phyloP scores from a whole-genome alignment of 2,113 vertebrate species.

The Corvus hawaiiensis region DNA sequence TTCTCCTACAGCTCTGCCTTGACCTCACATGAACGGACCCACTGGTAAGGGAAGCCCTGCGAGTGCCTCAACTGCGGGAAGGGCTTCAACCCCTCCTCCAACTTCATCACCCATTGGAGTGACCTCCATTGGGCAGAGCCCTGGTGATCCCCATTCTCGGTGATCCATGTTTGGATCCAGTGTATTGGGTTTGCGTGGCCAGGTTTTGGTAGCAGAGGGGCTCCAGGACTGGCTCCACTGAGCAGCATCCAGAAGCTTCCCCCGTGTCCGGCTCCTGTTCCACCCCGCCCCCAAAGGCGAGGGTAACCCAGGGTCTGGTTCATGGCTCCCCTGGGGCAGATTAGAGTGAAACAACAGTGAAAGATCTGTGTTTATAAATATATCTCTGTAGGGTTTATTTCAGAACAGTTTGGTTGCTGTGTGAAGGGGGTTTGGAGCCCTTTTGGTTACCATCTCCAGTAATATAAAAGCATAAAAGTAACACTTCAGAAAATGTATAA shows the following conservation, averaged over 20 bases:
- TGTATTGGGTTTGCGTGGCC: neutral
- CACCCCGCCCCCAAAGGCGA: accelerated
- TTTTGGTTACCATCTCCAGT: neutral
- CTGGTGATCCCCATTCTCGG: too few relatives aligned
- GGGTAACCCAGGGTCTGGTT: neutral
- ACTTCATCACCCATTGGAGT: neutral
- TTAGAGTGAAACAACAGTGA: neutral
- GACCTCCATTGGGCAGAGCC: neutral
- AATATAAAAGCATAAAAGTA: neutral
- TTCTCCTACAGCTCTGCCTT: neutral
- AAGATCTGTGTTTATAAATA: neutral
- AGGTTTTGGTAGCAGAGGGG: neutral
- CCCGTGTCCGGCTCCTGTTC: neutral
- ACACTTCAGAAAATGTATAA: neutral
- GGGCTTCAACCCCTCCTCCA: neutral
- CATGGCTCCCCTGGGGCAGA: neutral
- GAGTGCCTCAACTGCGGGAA: neutral
- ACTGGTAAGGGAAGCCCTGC: neutral
- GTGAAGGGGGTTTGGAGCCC: neutral
- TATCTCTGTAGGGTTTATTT: neutral
- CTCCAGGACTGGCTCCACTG: neutral
- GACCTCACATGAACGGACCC: neutral
- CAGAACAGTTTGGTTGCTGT: neutral
- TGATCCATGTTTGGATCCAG: neutral
- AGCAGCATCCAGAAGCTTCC: neutral